phyloP scores from a whole-genome alignment of 2,888 invertebrate species.

The Leucophenga montana region DNA sequence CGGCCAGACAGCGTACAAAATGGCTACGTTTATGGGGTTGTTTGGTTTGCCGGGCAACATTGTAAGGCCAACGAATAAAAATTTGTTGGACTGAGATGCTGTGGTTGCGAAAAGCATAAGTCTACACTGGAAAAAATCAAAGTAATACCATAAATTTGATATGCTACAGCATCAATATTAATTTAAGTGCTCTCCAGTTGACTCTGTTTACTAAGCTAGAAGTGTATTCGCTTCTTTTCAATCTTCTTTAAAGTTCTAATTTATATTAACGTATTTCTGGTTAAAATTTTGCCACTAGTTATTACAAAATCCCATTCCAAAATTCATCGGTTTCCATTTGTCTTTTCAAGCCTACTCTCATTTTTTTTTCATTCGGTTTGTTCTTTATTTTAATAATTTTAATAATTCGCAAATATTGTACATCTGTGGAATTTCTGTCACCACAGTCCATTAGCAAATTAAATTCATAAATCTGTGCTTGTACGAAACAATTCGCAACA shows the following conservation, averaged over 20 bases:
- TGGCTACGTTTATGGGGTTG: slow-evolving; percentile 44
- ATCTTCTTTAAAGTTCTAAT: no score
- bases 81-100: neutral
- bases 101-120: neutral
- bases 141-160: no score
- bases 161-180: neutral
- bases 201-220: no score
- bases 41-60: slow-evolving; percentile 1
- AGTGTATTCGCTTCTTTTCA: no score
- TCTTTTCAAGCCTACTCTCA: no score
- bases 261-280: no score
- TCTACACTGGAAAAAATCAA: slow-evolving; percentile 23
- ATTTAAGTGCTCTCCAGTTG: no score
- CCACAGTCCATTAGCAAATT: slow-evolving; percentile 66
- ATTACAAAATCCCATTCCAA: no score
- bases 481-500: slow-evolving; percentile 48
- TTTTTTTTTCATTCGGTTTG: neutral
- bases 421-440: slow-evolving; percentile 54
- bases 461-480: slow-evolving; percentile 59
- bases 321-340: no score
- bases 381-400: slow-evolving; percentile 38
- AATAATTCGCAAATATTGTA: slow-evolving; percentile 52
- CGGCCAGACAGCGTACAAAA: slow-evolving; percentile 49
- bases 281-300: no score
- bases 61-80: slow-evolving; percentile 18